Conservation (phyloP, 1,140 invertebrate species). For the Sesamia nonagrioides region DNA sequence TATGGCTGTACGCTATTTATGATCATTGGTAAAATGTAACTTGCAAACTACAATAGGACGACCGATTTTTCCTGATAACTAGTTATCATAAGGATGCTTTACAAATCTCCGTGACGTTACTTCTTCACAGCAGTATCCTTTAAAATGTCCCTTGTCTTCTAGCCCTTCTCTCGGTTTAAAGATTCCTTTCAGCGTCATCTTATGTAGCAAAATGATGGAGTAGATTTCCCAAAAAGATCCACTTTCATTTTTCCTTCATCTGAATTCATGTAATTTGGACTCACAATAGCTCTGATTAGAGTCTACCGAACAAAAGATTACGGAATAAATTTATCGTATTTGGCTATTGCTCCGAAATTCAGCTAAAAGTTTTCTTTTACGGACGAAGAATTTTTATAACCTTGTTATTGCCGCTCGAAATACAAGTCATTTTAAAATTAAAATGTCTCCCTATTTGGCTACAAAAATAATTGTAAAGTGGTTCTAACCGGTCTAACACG, state of each 20-base stretch:
- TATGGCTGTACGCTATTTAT: neutral
- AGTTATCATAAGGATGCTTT: too few species aligned
- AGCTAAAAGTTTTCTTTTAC: neutral
- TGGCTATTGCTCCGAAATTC: neutral
- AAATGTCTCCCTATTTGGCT: neutral
- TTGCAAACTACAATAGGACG: too few species aligned
- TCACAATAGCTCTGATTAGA: constrained; percentile 25
- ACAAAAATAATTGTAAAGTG: neutral
- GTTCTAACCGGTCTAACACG: neutral
- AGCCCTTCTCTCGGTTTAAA: too few species aligned
- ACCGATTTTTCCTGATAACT: too few species aligned
- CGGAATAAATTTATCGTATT: too few species aligned
- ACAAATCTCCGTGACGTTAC: too few species aligned
- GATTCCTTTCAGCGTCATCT: too few species aligned
- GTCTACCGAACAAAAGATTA: constrained; percentile 25
- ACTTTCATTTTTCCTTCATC: neutral
- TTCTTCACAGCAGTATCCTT: too few species aligned
- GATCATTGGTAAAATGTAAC: neutral
- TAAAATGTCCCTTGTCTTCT: too few species aligned
- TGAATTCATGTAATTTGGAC: constrained; percentile 10
- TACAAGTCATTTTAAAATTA: neutral
- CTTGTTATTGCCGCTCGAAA: neutral
- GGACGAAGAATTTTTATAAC: neutral
- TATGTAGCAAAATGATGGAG: neutral
- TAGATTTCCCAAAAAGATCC: neutral